Conservation (phyloP, 2,888 invertebrate species). For the Ornithoptera priamus region DNA sequence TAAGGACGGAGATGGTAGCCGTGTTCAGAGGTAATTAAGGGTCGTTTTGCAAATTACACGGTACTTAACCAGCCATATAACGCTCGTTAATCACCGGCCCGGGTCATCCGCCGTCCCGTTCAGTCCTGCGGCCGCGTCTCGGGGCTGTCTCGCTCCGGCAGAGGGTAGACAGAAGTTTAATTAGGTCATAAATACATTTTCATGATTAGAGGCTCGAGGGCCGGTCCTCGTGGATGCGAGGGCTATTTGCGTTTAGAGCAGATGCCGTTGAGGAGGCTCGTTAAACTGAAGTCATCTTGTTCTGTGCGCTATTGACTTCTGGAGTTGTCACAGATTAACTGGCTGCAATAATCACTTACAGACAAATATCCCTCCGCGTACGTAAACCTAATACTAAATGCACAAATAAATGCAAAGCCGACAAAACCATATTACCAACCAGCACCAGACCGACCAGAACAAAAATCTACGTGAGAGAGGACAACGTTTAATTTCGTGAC, state of each 20-base stretch:
- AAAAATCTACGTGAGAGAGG: too few relatives aligned
- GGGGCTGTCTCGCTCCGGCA: constrained; percentile 47
- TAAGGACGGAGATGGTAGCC: constrained; percentile 70
- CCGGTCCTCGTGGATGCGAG: constrained; percentile 42
- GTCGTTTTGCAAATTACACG: constrained; percentile 88
- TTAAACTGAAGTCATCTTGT: constrained; percentile 11
- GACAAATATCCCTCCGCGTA: too few relatives aligned
- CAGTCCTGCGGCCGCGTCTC: constrained; percentile 37
- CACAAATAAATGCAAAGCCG: too few relatives aligned
- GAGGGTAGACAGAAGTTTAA: constrained; percentile 73
- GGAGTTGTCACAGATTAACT: background rate
- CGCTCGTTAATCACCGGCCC: constrained; percentile 82
- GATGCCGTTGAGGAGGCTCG: constrained; percentile 48
- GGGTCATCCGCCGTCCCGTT: constrained; percentile 55
- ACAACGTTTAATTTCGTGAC: too few relatives aligned
- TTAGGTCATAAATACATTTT: constrained; percentile 81
- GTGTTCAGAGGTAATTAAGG: constrained; percentile 82
- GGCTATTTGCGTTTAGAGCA: constrained; percentile 42
- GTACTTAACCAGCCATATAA: constrained; percentile 86
- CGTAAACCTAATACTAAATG: too few relatives aligned
- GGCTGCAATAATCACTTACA: too few relatives aligned
- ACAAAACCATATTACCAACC: too few relatives aligned
- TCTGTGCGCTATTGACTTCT: background rate
- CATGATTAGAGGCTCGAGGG: constrained; percentile 66
- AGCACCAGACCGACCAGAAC: too few relatives aligned